phyloP scores from a whole-genome alignment of 2,888 invertebrate species.

The Nemurella pictetii region DNA sequence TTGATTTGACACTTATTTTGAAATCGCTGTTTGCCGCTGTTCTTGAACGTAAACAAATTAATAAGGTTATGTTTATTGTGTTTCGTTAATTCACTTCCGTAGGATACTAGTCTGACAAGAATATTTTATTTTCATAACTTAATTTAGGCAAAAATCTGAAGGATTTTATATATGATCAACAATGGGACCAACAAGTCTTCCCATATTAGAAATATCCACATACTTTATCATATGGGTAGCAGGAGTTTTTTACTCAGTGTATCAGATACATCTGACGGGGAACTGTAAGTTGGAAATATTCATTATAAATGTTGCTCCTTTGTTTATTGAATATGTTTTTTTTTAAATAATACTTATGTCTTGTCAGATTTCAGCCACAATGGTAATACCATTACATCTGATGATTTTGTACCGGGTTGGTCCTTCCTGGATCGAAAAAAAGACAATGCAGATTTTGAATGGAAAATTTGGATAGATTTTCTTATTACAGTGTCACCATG shows the following conservation, averaged over 20 bases:
- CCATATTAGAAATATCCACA: conserved; percentile 52
- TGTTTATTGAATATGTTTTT: background rate
- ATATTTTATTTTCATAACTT: too few relatives aligned
- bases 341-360: conserved; percentile 28
- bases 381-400: conserved; percentile 48
- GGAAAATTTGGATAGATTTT: conserved; percentile 65
- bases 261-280: conserved; percentile 57
- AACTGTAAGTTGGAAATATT: conserved; percentile 57
- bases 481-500: conserved; percentile 59
- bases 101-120: too few relatives aligned
- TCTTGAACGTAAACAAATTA: too few relatives aligned
- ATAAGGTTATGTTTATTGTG: too few relatives aligned
- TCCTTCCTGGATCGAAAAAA: conserved; percentile 57
- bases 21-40: too few relatives aligned
- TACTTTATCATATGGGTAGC: conserved; percentile 60
- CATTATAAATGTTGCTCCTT: background rate
- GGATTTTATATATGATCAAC: too few relatives aligned
- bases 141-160: too few relatives aligned
- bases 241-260: conserved; percentile 61
- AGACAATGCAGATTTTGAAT: conserved; percentile 73
- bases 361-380: conserved; percentile 52
- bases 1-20: too few relatives aligned
- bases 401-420: conserved; percentile 64
- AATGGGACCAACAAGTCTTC: background rate
- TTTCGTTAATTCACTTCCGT: too few relatives aligned